Conservation (phyloP, 2,797 vertebrate genomes). For the Protosalanx chinensis region DNA sequence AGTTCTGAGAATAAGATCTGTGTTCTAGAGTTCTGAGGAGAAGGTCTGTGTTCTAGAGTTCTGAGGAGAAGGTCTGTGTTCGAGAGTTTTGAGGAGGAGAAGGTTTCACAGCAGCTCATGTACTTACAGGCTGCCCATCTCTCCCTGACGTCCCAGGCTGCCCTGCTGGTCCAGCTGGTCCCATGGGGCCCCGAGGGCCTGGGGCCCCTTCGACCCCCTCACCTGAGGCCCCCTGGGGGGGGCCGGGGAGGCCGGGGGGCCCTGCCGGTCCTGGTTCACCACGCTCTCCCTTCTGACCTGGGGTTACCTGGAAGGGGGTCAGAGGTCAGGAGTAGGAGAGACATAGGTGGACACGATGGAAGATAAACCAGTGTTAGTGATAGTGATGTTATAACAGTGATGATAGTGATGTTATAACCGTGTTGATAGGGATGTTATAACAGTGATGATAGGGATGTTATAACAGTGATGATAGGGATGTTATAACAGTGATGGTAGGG, state of each 20-base stretch:
- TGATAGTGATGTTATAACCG: too few relatives aligned
- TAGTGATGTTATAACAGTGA: background rate
- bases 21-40: too few relatives aligned
- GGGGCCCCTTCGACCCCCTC: constrained; percentile 47
- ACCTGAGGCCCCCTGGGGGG: constrained; percentile 44
- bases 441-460: too few relatives aligned
- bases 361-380: background rate
- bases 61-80: too few relatives aligned
- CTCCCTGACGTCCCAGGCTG: constrained; percentile 63
- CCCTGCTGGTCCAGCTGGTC: constrained; percentile 50
- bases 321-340: constrained; percentile 13
- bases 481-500: too few relatives aligned
- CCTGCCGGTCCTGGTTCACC: constrained; percentile 64
- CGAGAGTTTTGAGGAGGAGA: too few relatives aligned
- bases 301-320: constrained; percentile 37
- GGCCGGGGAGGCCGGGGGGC: constrained; percentile 58
- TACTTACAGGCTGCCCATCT: constrained; percentile 73
- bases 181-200: constrained; percentile 64
- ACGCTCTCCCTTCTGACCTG: constrained; percentile 65
- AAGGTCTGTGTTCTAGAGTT: too few relatives aligned
- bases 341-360: constrained; percentile 9
- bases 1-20: too few relatives aligned
- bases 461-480: too few relatives aligned
- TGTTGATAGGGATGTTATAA: too few relatives aligned
- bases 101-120: background rate